phyloP scores from a whole-genome alignment of 2,888 invertebrate species.

The Caenorhabditis sp. region DNA sequence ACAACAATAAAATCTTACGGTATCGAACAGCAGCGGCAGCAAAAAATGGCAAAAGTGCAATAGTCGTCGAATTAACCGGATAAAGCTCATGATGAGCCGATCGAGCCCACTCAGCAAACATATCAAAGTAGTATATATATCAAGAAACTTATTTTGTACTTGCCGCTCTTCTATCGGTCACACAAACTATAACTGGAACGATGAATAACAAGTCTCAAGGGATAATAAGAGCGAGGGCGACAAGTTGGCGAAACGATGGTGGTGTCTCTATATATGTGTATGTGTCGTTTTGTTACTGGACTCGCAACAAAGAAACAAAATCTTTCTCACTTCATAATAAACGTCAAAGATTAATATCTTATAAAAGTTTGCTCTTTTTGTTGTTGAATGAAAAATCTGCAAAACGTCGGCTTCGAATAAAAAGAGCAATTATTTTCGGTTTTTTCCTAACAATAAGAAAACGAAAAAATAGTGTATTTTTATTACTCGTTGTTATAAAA shows the following conservation, averaged over 20 bases:
- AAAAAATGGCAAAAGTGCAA: slow-evolving; percentile 46
- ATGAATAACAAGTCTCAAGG: slow-evolving; percentile 46
- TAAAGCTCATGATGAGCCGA: slow-evolving; percentile 41
- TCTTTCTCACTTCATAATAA: slow-evolving; percentile 41
- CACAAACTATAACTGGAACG: slow-evolving; percentile 27
- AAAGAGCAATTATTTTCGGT: neutral
- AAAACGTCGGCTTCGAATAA: neutral
- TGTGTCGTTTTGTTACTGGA: slow-evolving; percentile 14
- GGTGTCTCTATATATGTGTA: neutral
- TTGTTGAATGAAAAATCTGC: neutral
- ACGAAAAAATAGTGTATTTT: neutral
- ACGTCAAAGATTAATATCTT: slow-evolving; percentile 46
- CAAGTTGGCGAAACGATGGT: slow-evolving; percentile 38
- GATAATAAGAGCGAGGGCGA: slow-evolving; percentile 36
- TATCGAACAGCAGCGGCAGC: slow-evolving; percentile 40
- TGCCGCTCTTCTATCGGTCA: too few species aligned
- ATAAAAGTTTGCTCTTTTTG: neutral
- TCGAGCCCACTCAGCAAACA: slow-evolving; percentile 55
- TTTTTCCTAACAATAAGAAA: neutral
- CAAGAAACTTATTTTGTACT: too few species aligned
- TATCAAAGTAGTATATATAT: too few species aligned
- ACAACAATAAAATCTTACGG: slow-evolving; percentile 22
- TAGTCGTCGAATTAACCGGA: slow-evolving; percentile 36
- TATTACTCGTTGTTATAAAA: too few species aligned
- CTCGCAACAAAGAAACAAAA: neutral